phyloP scores from a whole-genome alignment of 2,888 invertebrate genomes.

The Amiota communis region DNA sequence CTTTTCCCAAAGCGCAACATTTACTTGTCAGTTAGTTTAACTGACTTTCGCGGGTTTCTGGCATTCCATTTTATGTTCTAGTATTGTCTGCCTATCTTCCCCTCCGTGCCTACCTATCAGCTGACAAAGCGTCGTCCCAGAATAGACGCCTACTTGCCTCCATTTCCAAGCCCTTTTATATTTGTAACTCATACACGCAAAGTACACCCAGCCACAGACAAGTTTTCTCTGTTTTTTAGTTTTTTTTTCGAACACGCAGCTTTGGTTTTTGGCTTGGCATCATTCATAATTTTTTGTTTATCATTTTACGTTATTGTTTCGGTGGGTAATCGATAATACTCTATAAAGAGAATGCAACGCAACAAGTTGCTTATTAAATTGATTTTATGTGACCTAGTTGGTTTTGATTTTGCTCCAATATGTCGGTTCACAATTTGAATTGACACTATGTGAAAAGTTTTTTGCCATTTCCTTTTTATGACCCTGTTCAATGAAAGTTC shows the following conservation, averaged over 20 bases:
- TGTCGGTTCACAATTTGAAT: conserved; percentile 4
- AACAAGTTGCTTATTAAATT: conserved; percentile 49
- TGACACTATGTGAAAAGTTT: not conserved
- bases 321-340: not conserved
- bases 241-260: conserved; percentile 18
- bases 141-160: too few relatives aligned
- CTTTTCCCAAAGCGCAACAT: conserved; percentile 28
- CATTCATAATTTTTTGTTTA: conserved; percentile 37
- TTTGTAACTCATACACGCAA: not conserved
- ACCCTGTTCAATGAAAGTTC: not conserved
- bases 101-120: not conserved
- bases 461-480: not conserved
- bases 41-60: not conserved
- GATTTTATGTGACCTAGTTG: conserved; percentile 39
- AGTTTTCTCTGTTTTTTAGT: not conserved
- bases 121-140: too few relatives aligned
- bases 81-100: not conserved
- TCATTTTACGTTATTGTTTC: conserved; percentile 30
- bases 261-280: conserved; percentile 30
- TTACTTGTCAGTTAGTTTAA: not conserved
- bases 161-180: not conserved
- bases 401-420: conserved; percentile 11
- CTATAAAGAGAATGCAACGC: conserved; percentile 21
- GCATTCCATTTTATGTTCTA: not conserved
- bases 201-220: not conserved